Conservation (phyloP, 1,140 invertebrate species). For the Araneus ventricosus region DNA sequence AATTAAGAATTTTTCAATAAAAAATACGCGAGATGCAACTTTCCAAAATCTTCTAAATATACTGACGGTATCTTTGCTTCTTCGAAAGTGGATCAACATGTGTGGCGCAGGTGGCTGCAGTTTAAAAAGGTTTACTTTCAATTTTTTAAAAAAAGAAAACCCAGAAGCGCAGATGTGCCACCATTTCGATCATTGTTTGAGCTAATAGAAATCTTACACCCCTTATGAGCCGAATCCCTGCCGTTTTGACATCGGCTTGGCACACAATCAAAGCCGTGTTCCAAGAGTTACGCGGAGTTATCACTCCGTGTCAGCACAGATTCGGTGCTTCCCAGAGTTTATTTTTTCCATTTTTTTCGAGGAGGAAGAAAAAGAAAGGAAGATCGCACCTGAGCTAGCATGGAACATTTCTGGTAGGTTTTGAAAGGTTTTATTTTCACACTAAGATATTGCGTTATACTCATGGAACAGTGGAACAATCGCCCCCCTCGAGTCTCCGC, state of each 20-base stretch:
- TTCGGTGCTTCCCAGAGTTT: not conserved
- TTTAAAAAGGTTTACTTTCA: not conserved
- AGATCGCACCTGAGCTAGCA: too few species aligned
- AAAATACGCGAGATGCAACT: not conserved
- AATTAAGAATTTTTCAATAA: not conserved
- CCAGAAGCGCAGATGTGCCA: not conserved
- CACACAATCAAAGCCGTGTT: not conserved
- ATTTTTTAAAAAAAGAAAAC: too few species aligned
- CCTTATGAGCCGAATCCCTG: not conserved
- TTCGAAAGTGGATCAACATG: not conserved
- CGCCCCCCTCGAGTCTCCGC: too few species aligned
- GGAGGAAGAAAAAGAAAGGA: not conserved
- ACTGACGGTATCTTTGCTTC: not conserved
- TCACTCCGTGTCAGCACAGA: not conserved
- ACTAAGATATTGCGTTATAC: too few species aligned
- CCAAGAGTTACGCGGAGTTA: not conserved
- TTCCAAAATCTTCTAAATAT: not conserved
- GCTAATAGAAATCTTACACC: not conserved
- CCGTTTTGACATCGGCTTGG: not conserved
- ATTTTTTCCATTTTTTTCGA: not conserved
- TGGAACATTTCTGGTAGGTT: too few species aligned
- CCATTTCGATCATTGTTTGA: constrained; percentile 1
- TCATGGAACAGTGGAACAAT: too few species aligned
- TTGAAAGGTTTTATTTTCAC: too few species aligned
- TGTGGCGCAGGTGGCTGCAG: not conserved